These are phyloP conservation scores for Drosophila subpulchrella DNA, from an alignment of 1,140 invertebrate genomes.

Conservation along the genomic window DNA sequence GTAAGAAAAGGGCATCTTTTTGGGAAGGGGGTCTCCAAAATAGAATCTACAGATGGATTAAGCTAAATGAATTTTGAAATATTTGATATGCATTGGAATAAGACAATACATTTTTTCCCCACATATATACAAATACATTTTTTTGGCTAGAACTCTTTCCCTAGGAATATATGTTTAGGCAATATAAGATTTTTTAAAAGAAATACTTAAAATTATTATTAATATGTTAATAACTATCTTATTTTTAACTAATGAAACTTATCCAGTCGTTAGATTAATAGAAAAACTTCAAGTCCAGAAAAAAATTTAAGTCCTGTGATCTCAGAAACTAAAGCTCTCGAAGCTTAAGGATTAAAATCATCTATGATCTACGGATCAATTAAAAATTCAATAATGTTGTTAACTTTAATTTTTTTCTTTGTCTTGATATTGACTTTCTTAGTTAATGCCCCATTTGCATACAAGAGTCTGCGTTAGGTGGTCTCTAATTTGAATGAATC, in stretches of 20 bases:
- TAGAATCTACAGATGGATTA: constrained; percentile 16
- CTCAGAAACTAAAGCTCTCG: too few species aligned
- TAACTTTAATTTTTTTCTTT: neutral
- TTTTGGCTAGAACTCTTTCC: too few species aligned
- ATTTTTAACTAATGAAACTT: too few species aligned
- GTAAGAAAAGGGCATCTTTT: neutral
- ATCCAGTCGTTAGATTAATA: too few species aligned
- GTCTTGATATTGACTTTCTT: neutral
- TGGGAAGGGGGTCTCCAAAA: constrained; percentile 8
- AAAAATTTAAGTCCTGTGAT: too few species aligned
- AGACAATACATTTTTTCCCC: neutral
- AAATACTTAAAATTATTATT: too few species aligned
- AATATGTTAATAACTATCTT: too few species aligned
- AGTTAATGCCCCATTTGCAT: constrained; percentile 14
- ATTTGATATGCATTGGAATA: neutral
- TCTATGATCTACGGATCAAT: neutral
- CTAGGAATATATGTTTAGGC: too few species aligned
- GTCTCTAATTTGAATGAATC: constrained; percentile 3
- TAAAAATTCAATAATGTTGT: neutral
- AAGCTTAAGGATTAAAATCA: neutral
- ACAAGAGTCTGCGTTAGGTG: neutral
- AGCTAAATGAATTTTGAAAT: neutral
- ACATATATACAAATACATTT: too few species aligned
- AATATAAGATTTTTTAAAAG: too few species aligned
- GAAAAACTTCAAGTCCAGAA: too few species aligned